Base-by-base conservation (phyloP, 2,113 vertebrate genomes). In the Bubalus kerabau region DNA sequence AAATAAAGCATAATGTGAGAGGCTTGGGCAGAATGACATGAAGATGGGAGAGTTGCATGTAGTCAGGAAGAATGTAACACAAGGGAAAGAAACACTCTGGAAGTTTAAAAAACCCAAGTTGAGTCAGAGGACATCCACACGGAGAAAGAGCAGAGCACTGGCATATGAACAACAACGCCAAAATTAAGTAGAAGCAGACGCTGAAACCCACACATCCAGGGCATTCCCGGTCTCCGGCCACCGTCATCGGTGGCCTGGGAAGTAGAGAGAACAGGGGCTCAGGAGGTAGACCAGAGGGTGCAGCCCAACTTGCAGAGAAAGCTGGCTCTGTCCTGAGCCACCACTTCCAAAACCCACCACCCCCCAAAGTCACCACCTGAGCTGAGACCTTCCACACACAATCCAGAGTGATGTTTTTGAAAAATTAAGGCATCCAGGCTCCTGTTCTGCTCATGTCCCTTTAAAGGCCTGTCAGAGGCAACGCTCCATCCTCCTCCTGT, bases 141-240 rank as follows among this genome's bases (percentile, higher is more conserved):
- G 32, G 36, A 48, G 62, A 28, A n/a, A 15, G 32, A 5, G 50
- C 2, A 19, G 52, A 48, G 15, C 19, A 1, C 0, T 1, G 40
- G 74, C 32, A 6, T 17, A 5, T 14, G 24, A 14, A 48, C 13
- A 26, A 43, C 0, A 4, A 32, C 2, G 30, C 50, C 14, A 15
- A 67, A 36, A 23, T 11, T 6, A 15, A 43, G 32, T 0, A 32
- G 74, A 7, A 26, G 6, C 3, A 23, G 56, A 28, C 1, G 13
- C 26, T 28, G 12, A 26, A 17, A 28, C 5, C 48, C 24, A 14
- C 40, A 81, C 2, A 2, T 0, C 4, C 10, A 32, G 57, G 32
- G 23, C 40, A 15, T 9, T 6, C 2, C 32, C 0, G 11, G 67
- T 23, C 23, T 46, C 30, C 0, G 1, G 43, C 5, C 26, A 28